phyloP scores from a whole-genome alignment of 2,888 invertebrate genomes.

The Stenodema calcarata region DNA sequence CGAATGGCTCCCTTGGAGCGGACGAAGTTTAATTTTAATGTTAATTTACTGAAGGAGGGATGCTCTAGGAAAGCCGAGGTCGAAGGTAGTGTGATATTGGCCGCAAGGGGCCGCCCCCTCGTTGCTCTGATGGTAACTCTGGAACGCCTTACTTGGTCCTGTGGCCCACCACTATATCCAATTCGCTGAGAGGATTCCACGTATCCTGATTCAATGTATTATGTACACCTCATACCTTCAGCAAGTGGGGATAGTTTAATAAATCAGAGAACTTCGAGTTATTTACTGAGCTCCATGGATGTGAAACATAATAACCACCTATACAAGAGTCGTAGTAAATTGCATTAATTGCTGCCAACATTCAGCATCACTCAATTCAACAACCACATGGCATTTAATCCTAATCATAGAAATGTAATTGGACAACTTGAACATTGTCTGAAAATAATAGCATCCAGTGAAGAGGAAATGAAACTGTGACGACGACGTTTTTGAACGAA shows the following conservation, averaged over 20 bases:
- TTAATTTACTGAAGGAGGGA: constrained; percentile 38
- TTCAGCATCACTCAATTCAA: too few species aligned
- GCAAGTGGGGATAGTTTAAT: neutral
- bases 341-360: too few species aligned
- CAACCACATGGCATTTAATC: too few species aligned
- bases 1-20: constrained; percentile 44
- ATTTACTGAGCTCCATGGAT: neutral
- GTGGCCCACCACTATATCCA: neutral
- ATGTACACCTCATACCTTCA: neutral
- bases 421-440: too few species aligned
- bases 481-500: too few species aligned
- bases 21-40: constrained; percentile 49
- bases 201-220: neutral
- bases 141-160: neutral
- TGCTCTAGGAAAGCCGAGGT: neutral
- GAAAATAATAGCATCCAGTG: too few species aligned
- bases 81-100: constrained; percentile 43
- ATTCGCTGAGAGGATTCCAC: neutral
- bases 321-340: too few species aligned
- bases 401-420: too few species aligned
- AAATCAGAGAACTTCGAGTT: neutral
- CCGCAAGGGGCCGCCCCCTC: constrained; percentile 37
- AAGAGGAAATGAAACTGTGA: too few species aligned
- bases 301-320: too few species aligned
- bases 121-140: neutral